Evolutionary conservation across 2,888 invertebrate species (phyloP).

Genomic region (Papilio elwesi): DNA sequence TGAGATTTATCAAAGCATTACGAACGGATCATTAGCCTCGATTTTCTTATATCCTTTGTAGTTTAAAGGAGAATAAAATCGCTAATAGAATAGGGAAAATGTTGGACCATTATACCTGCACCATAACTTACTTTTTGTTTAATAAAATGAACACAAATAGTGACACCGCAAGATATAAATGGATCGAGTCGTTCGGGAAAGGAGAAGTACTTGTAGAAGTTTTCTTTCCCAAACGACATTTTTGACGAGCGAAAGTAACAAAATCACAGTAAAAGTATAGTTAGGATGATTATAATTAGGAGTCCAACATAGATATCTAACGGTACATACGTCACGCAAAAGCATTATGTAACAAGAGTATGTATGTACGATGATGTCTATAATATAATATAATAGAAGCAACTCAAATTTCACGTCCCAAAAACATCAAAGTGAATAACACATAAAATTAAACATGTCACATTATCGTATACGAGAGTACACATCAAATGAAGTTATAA

Average conservation of each 20-base stretch:
- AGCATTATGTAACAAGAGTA: no score
- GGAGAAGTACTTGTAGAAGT: no score
- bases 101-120: constrained; percentile 15
- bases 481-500: constrained; percentile 36
- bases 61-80: constrained; percentile 43
- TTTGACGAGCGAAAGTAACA: no score
- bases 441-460: constrained; percentile 21
- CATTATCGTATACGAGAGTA: constrained; percentile 18
- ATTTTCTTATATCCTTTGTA: constrained; percentile 65
- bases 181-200: neutral
- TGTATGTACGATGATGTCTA: neutral
- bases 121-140: constrained; percentile 12
- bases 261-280: no score
- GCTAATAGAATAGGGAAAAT: constrained; percentile 24
- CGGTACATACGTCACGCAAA: no score
- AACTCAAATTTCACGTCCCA: neutral
- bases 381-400: constrained; percentile 12
- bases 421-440: constrained; percentile 22
- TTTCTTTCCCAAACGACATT: no score
- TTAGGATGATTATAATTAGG: no score
- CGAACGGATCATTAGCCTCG: constrained; percentile 57
- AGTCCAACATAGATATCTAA: no score
- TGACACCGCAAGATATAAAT: neutral
- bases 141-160: neutral
- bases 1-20: constrained; percentile 73